Conservation (phyloP, 23 tunicate genomes). For the Halocynthia roretzi region DNA sequence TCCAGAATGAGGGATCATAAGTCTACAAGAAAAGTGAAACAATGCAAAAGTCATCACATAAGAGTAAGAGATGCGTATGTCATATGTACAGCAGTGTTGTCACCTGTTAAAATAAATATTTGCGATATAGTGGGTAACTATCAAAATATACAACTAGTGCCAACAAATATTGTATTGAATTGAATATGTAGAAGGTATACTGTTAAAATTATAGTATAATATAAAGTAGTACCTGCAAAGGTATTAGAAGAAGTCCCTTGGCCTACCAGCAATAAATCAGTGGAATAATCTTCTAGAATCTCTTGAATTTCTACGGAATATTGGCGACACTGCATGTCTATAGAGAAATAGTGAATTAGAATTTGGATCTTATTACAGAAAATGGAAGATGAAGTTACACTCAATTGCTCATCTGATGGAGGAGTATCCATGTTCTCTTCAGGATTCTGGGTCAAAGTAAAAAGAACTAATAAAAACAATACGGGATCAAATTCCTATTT, state of each 20-base stretch:
- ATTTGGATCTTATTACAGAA: slow-evolving; percentile 1
- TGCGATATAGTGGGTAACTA: too few species aligned
- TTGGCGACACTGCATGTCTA: too few species aligned
- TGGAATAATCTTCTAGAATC: too few species aligned
- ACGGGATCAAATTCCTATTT: neutral
- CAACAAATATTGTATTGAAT: too few species aligned
- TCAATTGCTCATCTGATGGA: neutral
- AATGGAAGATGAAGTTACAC: neutral
- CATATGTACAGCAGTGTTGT: neutral
- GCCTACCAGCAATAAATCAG: too few species aligned
- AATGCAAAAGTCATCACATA: slow-evolving; percentile 22
- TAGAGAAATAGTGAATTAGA: neutral
- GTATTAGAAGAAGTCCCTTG: too few species aligned
- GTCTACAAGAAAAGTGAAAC: slow-evolving; percentile 27
- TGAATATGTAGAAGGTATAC: too few species aligned
- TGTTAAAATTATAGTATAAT: too few species aligned
- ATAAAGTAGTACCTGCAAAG: too few species aligned
- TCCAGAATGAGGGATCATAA: slow-evolving; percentile 15
- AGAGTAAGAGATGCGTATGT: slow-evolving; percentile 4
- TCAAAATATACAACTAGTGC: too few species aligned
- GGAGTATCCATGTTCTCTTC: neutral
- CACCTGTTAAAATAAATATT: too few species aligned
- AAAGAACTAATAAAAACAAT: neutral
- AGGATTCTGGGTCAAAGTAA: neutral
- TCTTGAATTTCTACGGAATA: too few species aligned